Conservation (phyloP, 1,140 invertebrate genomes). For the Drosophila elegans region DNA sequence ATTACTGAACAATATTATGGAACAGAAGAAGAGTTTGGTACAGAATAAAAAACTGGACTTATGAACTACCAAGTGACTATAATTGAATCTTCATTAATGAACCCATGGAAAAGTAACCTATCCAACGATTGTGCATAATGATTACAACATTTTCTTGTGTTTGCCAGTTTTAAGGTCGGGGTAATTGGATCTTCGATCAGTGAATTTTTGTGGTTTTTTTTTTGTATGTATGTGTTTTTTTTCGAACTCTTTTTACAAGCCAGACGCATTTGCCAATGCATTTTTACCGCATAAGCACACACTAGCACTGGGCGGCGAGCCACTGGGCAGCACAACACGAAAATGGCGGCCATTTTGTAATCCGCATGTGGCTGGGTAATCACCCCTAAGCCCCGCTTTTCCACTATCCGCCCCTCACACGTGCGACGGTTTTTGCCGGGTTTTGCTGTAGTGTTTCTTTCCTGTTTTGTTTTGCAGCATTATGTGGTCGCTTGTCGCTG, state of each 20-base stretch:
- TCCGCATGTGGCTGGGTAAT: constrained; percentile 81
- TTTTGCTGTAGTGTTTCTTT: constrained; percentile 53
- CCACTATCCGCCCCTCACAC: constrained; percentile 26
- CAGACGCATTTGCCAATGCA: constrained; percentile 54
- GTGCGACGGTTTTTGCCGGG: constrained; percentile 67
- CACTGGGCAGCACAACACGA: constrained; percentile 49
- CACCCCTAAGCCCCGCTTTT: constrained; percentile 62
- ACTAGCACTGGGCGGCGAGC: not conserved
- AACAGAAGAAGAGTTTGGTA: no score
- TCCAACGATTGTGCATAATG: no score
- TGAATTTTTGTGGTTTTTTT: not conserved
- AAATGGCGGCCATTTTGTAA: constrained; percentile 82
- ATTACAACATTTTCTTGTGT: no score
- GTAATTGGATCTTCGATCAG: constrained; percentile 7
- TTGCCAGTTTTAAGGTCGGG: not conserved
- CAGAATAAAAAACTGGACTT: no score
- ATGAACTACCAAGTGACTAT: no score
- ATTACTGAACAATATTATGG: no score
- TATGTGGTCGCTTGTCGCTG: constrained; percentile 66
- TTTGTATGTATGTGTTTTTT: constrained; percentile 9
- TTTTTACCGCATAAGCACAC: constrained; percentile 67
- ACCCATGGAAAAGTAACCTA: no score
- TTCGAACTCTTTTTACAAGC: constrained; percentile 10
- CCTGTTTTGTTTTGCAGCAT: constrained; percentile 68
- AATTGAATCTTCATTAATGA: no score